Base-by-base conservation (phyloP, 2,797 vertebrate species). In the Gephyroberyx darwinii region DNA sequence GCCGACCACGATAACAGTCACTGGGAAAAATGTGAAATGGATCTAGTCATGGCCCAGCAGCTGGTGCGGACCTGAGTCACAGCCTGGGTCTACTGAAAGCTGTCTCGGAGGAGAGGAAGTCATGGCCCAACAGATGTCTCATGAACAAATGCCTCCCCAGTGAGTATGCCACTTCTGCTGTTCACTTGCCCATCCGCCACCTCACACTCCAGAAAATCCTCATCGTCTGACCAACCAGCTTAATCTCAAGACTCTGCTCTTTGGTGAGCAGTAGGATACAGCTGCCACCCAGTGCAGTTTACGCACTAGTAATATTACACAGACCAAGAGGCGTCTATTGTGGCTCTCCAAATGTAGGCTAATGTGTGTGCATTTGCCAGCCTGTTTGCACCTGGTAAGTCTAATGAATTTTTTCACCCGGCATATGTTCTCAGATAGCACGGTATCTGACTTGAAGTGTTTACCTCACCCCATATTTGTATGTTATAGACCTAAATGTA, bases 41-140 rank as follows among this genome's bases (percentile, higher is more conserved):
- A 81, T 82, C 83, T 58, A 78, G 76, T 84, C 75, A 67, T 68
- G 77, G 65, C 57, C 57, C 53, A 78, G 75, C 88, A 89, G 89
- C 86, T 86, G 86, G 74, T 75, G 74, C 58, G 78, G 72, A 87
- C 84, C 81, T 86, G 88, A 89, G 82, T 92, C 88, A 91, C 52
- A 71, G 78, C 69, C 77, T 75, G 69, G 58, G 80, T 84, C 76
- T 57, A 71, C 79, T 71, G 69, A 84, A 80, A 71, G 70, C 76
- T 61, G 80, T 84, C 82, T 84, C 30, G 2, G 31, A 73, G 56
- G 43, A 69, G 55, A 83, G 79, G 71, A 86, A 81, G 77, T 78
- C 74, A 58, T 0, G 10, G 70, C 50, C 65, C 68, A 81, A 69
- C 84, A 87, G 78, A 85, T 86, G 84, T 82, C 75, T 86, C 78